A percentile compares a stretch with the other conserved stretches of the same genome.
These are phyloP conservation scores for Rhinella marina DNA, from an alignment of 2,797 vertebrate species.

Conservation along the genomic window DNA sequence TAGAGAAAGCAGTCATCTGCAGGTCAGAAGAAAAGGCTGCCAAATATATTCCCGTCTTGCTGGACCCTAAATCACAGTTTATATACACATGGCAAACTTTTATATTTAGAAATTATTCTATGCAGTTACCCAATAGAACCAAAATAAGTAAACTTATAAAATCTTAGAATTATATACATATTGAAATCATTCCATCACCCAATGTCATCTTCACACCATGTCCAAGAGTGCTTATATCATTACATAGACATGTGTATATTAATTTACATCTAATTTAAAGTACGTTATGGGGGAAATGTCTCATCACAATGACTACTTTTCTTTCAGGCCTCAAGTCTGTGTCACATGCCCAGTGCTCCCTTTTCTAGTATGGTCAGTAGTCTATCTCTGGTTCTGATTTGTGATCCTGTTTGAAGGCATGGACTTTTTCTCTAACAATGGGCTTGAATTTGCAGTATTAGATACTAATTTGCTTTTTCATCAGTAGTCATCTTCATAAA, in stretches of 20 bases:
- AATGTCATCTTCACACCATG: too few relatives aligned
- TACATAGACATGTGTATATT: too few relatives aligned
- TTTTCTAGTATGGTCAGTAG: slow-evolving; percentile 79
- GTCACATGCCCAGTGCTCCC: slow-evolving; percentile 78
- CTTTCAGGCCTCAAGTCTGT: slow-evolving; percentile 77
- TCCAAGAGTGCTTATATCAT: too few relatives aligned
- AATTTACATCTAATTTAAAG: background rate
- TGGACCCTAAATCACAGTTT: background rate
- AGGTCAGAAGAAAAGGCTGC: slow-evolving; percentile 63
- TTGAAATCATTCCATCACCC: too few relatives aligned
- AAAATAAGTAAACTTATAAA: background rate
- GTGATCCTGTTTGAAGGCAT: slow-evolving; percentile 1
- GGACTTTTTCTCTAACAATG: background rate
- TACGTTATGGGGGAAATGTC: background rate
- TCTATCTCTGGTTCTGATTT: slow-evolving; percentile 2
- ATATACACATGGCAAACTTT: slow-evolving; percentile 50
- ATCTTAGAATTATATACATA: too few relatives aligned
- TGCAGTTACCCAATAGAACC: background rate
- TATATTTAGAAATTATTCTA: background rate
- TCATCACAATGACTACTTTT: slow-evolving; percentile 68
- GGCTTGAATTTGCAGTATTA: background rate
- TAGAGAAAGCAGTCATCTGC: slow-evolving; percentile 56
- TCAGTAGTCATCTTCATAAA: background rate
- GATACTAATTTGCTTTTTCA: background rate
- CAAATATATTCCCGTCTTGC: slow-evolving; percentile 61